Conservation (phyloP, 2,888 invertebrate genomes). For the Sarcophaga variegata region DNA sequence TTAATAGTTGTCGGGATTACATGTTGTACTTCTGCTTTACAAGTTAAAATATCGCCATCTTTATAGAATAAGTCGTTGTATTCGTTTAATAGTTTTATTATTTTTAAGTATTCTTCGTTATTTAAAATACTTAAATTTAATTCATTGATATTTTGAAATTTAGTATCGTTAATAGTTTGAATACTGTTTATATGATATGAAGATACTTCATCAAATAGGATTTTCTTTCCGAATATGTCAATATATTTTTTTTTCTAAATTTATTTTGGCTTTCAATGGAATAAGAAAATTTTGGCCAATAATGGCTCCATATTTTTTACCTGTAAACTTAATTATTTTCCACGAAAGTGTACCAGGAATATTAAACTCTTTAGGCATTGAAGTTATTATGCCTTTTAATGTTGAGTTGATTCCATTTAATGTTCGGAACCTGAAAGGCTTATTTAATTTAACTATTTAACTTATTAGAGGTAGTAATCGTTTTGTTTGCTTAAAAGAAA, state of each 20-base stretch:
- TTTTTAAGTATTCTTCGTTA: conserved; percentile 27
- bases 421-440: conserved; percentile 47
- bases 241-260: conserved; percentile 21
- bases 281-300: conserved; percentile 59
- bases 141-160: conserved; percentile 40
- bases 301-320: conserved; percentile 56
- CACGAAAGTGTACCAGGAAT: conserved; percentile 55
- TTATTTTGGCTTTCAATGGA: conserved; percentile 55
- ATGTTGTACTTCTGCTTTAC: background rate
- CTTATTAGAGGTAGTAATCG: conserved; percentile 29
- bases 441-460: conserved; percentile 20
- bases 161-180: conserved; percentile 35
- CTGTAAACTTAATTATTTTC: conserved; percentile 56
- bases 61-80: conserved; percentile 14
- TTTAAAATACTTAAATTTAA: conserved; percentile 20
- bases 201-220: conserved; percentile 42
- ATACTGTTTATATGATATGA: conserved; percentile 42
- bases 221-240: conserved; percentile 16
- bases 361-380: conserved; percentile 62
- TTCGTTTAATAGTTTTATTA: conserved; percentile 21
- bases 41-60: background rate
- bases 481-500: conserved; percentile 22
- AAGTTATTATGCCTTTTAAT: conserved; percentile 45
- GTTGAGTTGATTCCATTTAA: conserved; percentile 57
- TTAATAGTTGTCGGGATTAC: background rate